Conservation (phyloP, 1,140 invertebrate species). For the Neodiprion lecontei region DNA sequence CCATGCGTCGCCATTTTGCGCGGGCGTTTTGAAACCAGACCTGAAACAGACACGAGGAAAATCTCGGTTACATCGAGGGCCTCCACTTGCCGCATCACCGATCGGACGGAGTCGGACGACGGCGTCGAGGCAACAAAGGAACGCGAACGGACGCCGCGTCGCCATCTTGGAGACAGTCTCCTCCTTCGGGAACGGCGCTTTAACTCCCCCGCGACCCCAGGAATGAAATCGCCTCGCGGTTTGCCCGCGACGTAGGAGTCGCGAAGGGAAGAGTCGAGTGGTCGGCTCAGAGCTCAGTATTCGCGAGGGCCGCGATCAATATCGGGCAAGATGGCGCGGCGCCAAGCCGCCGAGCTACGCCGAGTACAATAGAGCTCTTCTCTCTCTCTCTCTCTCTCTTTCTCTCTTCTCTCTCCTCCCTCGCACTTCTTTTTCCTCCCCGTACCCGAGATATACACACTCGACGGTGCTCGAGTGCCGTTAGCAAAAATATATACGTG, state of each 20-base stretch:
- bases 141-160: slow-evolving; percentile 31
- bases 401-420: slow-evolving; percentile 14
- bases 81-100: no score
- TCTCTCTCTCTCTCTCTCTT: slow-evolving; percentile 11
- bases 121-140: slow-evolving; percentile 37
- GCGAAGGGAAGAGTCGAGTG: slow-evolving; percentile 37
- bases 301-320: slow-evolving; percentile 61
- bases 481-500: no score
- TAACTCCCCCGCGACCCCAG: slow-evolving; percentile 40
- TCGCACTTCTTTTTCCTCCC: slow-evolving; percentile 33
- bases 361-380: slow-evolving; percentile 55
- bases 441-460: neutral
- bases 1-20: slow-evolving; percentile 95
- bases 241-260: slow-evolving; percentile 11
- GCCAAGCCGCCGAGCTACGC: slow-evolving; percentile 52
- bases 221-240: slow-evolving; percentile 7
- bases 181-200: slow-evolving; percentile 41
- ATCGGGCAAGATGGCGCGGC: slow-evolving; percentile 62
- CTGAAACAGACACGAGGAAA: slow-evolving; percentile 67
- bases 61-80: neutral
- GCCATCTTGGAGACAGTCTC: slow-evolving; percentile 60
- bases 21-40: slow-evolving; percentile 99
- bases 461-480: neutral
- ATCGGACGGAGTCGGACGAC: no score
- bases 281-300: slow-evolving; percentile 37